Percentiles rank a stretch among this genome's conserved stretches.
These are phyloP conservation scores for Helleia helle DNA, from an alignment of 2,888 invertebrate genomes.

Conservation along the genomic window DNA sequence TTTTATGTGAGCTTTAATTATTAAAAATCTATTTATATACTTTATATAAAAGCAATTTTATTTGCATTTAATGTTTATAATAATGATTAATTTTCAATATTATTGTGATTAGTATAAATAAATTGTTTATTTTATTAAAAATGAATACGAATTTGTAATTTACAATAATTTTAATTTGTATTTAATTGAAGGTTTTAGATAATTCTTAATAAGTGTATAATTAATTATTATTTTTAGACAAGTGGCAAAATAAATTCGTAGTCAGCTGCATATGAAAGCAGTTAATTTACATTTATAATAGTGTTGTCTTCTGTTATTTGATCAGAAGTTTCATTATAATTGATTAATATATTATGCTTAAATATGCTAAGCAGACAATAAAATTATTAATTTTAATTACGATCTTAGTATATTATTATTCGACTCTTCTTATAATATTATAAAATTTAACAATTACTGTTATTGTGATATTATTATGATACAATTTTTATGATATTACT, in stretches of 20 bases:
- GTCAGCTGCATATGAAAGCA: constrained; percentile 5
- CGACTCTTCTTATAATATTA: constrained; percentile 6
- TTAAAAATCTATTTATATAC: too few relatives aligned
- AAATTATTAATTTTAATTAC: background rate
- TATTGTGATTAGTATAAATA: background rate
- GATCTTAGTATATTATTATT: background rate
- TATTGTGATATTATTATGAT: background rate
- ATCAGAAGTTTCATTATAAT: background rate
- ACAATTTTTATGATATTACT: background rate
- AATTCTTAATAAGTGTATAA: constrained; percentile 2
- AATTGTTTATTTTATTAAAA: background rate
- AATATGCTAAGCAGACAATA: constrained; percentile 4
- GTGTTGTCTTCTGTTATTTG: background rate
- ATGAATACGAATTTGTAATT: background rate
- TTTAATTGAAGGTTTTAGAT: background rate
- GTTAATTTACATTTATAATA: constrained; percentile 4
- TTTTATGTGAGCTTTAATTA: too few relatives aligned
- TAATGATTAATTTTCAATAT: too few relatives aligned
- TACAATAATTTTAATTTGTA: background rate
- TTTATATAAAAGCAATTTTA: too few relatives aligned
- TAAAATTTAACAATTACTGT: background rate
- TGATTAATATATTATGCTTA: background rate
- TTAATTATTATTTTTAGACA: background rate
- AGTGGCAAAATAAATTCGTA: constrained; percentile 3
- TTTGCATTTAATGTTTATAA: too few relatives aligned